These are phyloP conservation scores for Turnix velox DNA, from an alignment of 2,113 vertebrate species.

Conservation along the genomic window DNA sequence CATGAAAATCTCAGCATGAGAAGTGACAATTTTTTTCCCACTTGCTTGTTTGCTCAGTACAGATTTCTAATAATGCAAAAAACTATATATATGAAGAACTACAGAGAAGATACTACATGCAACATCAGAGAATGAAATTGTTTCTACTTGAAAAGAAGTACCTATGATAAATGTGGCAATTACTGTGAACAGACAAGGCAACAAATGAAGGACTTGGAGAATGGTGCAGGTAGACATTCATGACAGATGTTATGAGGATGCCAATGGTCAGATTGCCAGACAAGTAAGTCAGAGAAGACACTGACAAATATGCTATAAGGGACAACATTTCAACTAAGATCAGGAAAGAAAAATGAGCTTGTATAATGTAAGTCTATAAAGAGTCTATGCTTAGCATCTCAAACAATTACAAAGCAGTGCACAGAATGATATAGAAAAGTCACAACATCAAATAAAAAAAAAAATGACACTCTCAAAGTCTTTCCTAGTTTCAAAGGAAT, in stretches of 20 bases:
- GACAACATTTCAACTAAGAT: slow-evolving; percentile 57
- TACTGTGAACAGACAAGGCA: slow-evolving; percentile 60
- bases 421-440: background rate
- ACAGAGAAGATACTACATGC: slow-evolving; percentile 41
- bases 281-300: slow-evolving; percentile 56
- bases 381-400: background rate
- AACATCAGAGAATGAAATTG: slow-evolving; percentile 42
- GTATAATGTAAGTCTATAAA: slow-evolving; percentile 22
- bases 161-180: slow-evolving; percentile 68
- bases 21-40: background rate
- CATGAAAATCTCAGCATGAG: background rate
- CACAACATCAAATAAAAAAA: background rate
- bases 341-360: slow-evolving; percentile 49
- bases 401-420: background rate
- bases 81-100: slow-evolving; percentile 23
- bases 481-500: background rate
- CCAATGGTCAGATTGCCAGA: slow-evolving; percentile 51
- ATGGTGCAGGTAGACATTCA: slow-evolving; percentile 50
- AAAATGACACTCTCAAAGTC: background rate
- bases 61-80: background rate
- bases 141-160: slow-evolving; percentile 57
- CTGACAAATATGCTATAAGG: slow-evolving; percentile 58
- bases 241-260: slow-evolving; percentile 67
- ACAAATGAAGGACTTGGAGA: slow-evolving; percentile 64
- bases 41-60: background rate